Conservation (phyloP, 2,113 vertebrate genomes). For the Phyllopteryx taeniolatus region DNA sequence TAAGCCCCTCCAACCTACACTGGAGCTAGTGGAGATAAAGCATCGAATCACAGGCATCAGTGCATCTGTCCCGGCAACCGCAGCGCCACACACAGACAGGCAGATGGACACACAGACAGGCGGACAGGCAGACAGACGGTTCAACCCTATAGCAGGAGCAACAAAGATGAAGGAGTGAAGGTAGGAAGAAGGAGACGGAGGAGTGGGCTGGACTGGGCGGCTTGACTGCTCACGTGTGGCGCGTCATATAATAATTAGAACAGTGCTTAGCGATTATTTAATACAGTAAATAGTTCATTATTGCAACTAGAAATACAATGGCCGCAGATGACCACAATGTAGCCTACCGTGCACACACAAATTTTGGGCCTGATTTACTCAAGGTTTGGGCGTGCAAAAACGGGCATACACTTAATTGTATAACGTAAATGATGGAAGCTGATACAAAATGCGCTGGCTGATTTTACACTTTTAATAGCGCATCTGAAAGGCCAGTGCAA, state of each 20-base stretch:
- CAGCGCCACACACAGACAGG: slow-evolving; percentile 77
- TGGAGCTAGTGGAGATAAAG: slow-evolving; percentile 93
- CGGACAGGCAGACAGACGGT: slow-evolving; percentile 25
- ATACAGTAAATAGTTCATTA: no score
- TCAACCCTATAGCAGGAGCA: slow-evolving; percentile 47
- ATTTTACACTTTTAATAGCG: no score
- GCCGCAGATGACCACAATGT: no score
- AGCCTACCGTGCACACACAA: no score
- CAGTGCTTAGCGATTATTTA: neutral
- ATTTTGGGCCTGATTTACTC: no score
- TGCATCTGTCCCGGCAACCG: slow-evolving; percentile 73
- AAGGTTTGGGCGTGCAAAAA: no score
- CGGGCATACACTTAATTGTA: no score
- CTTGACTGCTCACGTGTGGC: neutral
- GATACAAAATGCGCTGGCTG: no score
- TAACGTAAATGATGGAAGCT: no score
- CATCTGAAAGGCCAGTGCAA: no score
- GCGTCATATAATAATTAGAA: neutral
- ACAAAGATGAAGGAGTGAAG: slow-evolving; percentile 12
- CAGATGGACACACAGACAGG: slow-evolving; percentile 44
- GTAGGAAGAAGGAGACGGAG: neutral
- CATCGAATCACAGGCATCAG: slow-evolving; percentile 77
- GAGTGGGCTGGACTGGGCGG: slow-evolving; percentile 8
- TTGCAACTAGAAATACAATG: no score
- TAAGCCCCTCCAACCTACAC: slow-evolving; percentile 99